Percentiles rank a stretch among this genome's conserved stretches.
phyloP scores from a whole-genome alignment of 2,888 invertebrate genomes.

The Lithophane ornitopus region DNA sequence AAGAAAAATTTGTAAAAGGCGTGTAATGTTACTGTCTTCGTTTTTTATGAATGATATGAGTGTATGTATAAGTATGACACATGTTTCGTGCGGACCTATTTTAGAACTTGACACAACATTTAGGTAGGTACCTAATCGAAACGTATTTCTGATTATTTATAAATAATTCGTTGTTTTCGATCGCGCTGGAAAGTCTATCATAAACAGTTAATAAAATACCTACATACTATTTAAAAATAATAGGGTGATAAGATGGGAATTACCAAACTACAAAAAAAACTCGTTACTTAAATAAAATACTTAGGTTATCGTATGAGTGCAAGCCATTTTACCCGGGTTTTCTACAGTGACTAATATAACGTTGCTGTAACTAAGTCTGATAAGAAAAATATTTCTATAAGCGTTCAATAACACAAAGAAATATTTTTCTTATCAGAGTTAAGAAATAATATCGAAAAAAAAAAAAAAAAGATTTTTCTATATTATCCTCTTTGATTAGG shows the following conservation, averaged over 20 bases:
- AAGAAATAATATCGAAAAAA: too few species aligned
- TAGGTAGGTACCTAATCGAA: neutral
- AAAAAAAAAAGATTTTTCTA: neutral
- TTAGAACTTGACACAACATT: neutral
- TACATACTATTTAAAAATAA: neutral
- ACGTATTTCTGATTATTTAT: neutral
- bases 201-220: too few species aligned
- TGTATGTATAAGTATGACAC: neutral
- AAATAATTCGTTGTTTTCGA: neutral
- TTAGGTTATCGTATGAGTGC: conserved; percentile 17
- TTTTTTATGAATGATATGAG: neutral
- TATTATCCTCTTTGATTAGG: neutral
- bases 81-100: neutral
- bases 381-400: conserved; percentile 14
- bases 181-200: neutral
- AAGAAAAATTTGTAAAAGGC: too few species aligned
- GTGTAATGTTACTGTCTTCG: neutral
- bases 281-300: conserved; percentile 7
- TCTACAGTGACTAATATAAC: conserved; percentile 11
- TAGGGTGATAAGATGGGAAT: neutral
- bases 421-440: too few species aligned
- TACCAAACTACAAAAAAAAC: neutral
- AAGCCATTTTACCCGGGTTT: conserved; percentile 7
- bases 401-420: too few species aligned
- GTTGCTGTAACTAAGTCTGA: conserved; percentile 3